These are phyloP conservation scores for Cheiracanthium punctorium DNA, from an alignment of 2,888 invertebrate species.

Conservation along the genomic window DNA sequence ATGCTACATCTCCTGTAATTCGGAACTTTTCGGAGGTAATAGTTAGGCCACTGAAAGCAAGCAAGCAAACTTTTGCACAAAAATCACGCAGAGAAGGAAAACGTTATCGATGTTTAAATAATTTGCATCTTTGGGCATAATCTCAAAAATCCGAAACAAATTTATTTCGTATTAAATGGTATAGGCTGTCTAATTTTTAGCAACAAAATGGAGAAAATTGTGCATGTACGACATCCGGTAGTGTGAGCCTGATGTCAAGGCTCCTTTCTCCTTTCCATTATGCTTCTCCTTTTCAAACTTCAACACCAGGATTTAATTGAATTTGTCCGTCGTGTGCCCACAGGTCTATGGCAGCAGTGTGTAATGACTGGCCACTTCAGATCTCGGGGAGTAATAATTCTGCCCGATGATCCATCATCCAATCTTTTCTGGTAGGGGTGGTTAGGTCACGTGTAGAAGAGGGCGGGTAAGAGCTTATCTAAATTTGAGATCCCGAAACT, in stretches of 20 bases:
- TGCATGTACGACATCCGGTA: neutral
- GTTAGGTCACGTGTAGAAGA: neutral
- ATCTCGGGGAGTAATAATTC: conserved; percentile 14
- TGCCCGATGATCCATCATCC: conserved; percentile 14
- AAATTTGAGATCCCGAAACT: neutral
- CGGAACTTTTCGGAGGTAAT: too few relatives aligned
- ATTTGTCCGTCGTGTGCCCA: conserved; percentile 38
- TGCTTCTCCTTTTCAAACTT: neutral
- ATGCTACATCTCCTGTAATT: too few relatives aligned
- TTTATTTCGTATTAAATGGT: too few relatives aligned
- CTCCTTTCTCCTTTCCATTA: neutral
- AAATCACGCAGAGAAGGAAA: too few relatives aligned
- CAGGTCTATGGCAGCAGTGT: neutral
- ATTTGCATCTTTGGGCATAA: too few relatives aligned
- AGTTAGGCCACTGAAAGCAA: too few relatives aligned
- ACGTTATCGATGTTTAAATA: too few relatives aligned
- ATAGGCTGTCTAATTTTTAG: too few relatives aligned
- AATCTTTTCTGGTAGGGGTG: neutral
- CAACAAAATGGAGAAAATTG: too few relatives aligned
- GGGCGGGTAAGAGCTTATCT: neutral
- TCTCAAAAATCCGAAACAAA: too few relatives aligned
- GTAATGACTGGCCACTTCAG: conserved; percentile 35
- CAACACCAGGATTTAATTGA: conserved; percentile 43
- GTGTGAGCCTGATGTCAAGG: neutral
- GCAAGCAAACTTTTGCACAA: too few relatives aligned